Evolutionary conservation across 1,140 invertebrate genomes (phyloP).

Genomic region (Drosophila pseudoananassae): DNA sequence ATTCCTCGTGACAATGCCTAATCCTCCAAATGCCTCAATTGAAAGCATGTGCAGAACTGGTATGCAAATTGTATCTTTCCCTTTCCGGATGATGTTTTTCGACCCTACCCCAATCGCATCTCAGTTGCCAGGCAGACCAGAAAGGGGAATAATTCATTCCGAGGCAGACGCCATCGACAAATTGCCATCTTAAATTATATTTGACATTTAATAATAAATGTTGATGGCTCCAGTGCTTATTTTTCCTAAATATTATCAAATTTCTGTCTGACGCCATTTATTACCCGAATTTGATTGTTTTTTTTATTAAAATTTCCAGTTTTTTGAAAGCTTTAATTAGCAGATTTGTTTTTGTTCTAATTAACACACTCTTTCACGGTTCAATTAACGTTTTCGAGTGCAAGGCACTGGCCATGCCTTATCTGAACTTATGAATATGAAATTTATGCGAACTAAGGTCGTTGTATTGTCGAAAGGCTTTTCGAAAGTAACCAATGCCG

Average conservation of each 20-base stretch:
- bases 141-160: conserved; percentile 43
- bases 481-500: conserved; percentile 54
- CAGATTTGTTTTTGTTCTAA: conserved; percentile 62
- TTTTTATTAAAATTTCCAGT: conserved; percentile 31
- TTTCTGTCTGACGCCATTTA: conserved; percentile 25
- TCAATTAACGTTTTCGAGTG: conserved; percentile 69
- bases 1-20: neutral
- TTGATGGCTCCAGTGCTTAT: conserved; percentile 40
- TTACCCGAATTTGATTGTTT: conserved; percentile 48
- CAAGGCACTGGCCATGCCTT: conserved; percentile 45
- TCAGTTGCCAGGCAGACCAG: conserved; percentile 19
- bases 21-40: conserved; percentile 21
- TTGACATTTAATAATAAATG: conserved; percentile 67
- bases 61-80: conserved; percentile 43
- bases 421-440: conserved; percentile 27
- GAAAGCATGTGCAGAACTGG: conserved; percentile 11
- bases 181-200: conserved; percentile 63
- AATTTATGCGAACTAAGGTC: conserved; percentile 30
- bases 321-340: conserved; percentile 54
- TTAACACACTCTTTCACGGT: conserved; percentile 38
- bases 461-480: conserved; percentile 43
- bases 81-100: neutral
- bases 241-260: conserved; percentile 20
- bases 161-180: conserved; percentile 37
- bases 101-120: conserved; percentile 33